Base-by-base conservation (phyloP, 2,797 vertebrate genomes). In the Odontamblyopus rebecca region DNA sequence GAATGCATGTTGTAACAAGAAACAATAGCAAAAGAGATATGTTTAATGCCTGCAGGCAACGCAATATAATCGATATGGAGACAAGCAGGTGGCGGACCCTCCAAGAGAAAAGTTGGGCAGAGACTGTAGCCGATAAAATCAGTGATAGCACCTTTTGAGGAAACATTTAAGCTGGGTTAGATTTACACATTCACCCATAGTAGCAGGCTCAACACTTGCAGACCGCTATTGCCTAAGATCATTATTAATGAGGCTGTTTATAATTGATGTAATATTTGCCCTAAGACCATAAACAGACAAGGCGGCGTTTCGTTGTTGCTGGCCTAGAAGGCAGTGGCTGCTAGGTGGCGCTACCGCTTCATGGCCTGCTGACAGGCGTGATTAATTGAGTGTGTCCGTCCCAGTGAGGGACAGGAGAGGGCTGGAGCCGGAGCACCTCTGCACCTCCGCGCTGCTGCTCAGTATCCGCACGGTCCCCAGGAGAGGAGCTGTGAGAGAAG, bases 291-390 rank as follows among this genome's bases (percentile, higher is more conserved):
- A 48, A 48, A 48, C 44, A 48, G 41, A 3, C 41, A 44, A 44
- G 44, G 12, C 12, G 13, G 23, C 11, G 23, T 15, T 16, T 5
- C n/a, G 61, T 38, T 41, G 41, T 18, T 44, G 62, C 16, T 64
- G n/a, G n/a, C 23, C 41, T 29, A 13, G 41, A 12, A 7, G 15
- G 2, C 19, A 12, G 38, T 73, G 27, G 57, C 70, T 63, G 86
- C 68, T 67, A 87, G 86, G 69, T 67, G 91, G 84, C 89, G 87
- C 32, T 71, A 70, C 19, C 57, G 64, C 69, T 66, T 62, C 12
- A 71, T 56, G 0, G 0, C 63, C 38, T 16, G 61, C 27, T 0
- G 11, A 2, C 35, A 5, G 68, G 48, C 5, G 63, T 30, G 73
- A 76, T 78, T 32, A 48, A 69, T 60, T 51, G 78, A 35, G 30